Evolutionary conservation across 2,888 invertebrate genomes (phyloP).

Genomic region (Xanthia icteritia): DNA sequence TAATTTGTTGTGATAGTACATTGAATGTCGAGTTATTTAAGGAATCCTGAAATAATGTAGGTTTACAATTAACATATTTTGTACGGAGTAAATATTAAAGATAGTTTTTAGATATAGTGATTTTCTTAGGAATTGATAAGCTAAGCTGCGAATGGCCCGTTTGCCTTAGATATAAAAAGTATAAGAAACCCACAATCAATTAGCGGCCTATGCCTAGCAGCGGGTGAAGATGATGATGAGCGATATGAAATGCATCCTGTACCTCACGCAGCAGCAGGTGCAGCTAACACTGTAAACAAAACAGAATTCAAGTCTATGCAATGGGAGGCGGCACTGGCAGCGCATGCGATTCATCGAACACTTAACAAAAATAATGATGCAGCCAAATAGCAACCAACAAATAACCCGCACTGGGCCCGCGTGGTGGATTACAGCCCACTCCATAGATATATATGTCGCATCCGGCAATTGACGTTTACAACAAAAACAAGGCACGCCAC

Average conservation of each 20-base stretch:
- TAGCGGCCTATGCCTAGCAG: not conserved
- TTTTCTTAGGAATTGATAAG: not conserved
- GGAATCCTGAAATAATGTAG: conserved; percentile 19
- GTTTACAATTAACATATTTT: not conserved
- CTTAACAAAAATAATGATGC: conserved; percentile 40
- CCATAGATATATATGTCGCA: too few relatives aligned
- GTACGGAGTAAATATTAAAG: not conserved
- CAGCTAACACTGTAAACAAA: conserved; percentile 3
- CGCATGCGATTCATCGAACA: conserved; percentile 6
- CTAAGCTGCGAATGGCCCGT: not conserved
- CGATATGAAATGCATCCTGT: not conserved
- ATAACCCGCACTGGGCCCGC: not conserved
- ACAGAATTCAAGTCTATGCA: not conserved
- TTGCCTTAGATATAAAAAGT: not conserved
- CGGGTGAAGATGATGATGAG: not conserved
- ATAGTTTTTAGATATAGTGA: not conserved
- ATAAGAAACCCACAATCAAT: not conserved
- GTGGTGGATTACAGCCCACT: too few relatives aligned
- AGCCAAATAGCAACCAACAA: conserved; percentile 1
- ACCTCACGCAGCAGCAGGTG: not conserved
- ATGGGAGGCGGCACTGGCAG: not conserved
- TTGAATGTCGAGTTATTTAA: conserved; percentile 17
- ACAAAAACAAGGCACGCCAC: too few relatives aligned
- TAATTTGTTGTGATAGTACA: conserved; percentile 39
- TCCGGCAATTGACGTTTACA: too few relatives aligned